Conservation (phyloP, 2,113 vertebrate genomes). For the Lagopus muta region DNA sequence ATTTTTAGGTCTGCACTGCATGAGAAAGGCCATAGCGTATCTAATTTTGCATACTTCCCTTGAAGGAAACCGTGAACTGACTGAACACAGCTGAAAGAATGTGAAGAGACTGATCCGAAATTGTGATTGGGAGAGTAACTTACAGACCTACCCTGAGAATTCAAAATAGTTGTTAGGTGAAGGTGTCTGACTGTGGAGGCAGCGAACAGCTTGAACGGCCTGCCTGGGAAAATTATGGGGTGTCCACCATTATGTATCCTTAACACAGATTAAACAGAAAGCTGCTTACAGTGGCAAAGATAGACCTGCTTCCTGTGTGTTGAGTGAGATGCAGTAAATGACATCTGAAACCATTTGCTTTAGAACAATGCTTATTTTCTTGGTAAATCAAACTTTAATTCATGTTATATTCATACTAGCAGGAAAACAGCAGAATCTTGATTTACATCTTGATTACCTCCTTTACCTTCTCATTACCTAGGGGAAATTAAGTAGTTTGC, state of each 20-base stretch:
- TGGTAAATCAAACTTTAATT: conserved; percentile 35
- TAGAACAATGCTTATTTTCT: not conserved
- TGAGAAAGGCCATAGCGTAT: not conserved
- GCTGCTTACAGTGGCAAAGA: not conserved
- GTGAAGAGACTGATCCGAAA: not conserved
- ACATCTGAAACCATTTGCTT: not conserved
- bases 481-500: conserved; percentile 61
- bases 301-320: not conserved
- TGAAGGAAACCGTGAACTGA: not conserved
- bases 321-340: not conserved
- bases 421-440: conserved; percentile 22
- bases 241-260: not conserved
- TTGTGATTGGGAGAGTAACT: not conserved
- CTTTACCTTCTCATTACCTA: conserved; percentile 65
- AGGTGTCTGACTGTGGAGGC: not conserved
- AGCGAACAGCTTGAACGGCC: not conserved
- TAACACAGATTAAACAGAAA: not conserved
- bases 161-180: not conserved
- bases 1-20: not conserved
- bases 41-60: not conserved
- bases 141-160: not conserved
- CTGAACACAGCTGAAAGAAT: not conserved
- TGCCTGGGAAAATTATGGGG: not conserved
- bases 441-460: conserved; percentile 63
- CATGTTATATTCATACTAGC: not conserved